Conservation (phyloP, 2,797 vertebrate species). For the Taeniopygia guttata region DNA sequence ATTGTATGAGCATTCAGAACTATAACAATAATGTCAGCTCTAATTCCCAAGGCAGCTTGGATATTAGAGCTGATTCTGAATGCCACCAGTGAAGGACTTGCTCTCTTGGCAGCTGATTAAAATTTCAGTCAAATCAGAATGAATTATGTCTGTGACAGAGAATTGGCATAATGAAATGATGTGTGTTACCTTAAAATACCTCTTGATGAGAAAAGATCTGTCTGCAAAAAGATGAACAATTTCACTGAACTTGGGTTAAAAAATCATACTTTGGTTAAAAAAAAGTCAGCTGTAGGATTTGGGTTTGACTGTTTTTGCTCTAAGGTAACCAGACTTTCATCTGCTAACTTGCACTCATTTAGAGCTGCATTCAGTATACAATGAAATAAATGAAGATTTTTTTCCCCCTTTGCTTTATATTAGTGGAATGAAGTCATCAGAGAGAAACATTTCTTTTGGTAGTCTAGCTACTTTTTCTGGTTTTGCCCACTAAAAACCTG, state of each 20-base stretch:
- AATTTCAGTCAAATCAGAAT: neutral
- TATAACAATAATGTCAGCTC: neutral
- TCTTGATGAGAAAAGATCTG: neutral
- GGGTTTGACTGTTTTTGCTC: neutral
- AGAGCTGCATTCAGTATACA: neutral
- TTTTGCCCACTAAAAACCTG: neutral
- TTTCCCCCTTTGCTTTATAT: neutral
- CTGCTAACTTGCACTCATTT: neutral
- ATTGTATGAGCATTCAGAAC: neutral
- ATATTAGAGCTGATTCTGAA: neutral
- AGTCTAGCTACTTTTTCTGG: neutral
- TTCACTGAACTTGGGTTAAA: neutral
- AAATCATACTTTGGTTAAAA: neutral
- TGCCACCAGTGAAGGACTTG: neutral
- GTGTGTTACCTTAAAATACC: constrained; percentile 13
- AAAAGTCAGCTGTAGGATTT: neutral
- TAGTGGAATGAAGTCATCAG: neutral
- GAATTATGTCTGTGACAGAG: neutral
- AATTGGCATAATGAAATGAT: neutral
- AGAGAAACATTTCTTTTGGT: neutral
- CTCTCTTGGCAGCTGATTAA: constrained; percentile 4
- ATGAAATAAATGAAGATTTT: neutral
- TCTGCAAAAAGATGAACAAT: neutral
- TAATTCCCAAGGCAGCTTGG: neutral
- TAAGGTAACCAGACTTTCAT: neutral